A percentile compares a stretch with the other conserved stretches of the same genome.
Evolutionary conservation across 2,797 vertebrate genomes (phyloP).

Genomic region (Silurus lanzhouensis): DNA sequence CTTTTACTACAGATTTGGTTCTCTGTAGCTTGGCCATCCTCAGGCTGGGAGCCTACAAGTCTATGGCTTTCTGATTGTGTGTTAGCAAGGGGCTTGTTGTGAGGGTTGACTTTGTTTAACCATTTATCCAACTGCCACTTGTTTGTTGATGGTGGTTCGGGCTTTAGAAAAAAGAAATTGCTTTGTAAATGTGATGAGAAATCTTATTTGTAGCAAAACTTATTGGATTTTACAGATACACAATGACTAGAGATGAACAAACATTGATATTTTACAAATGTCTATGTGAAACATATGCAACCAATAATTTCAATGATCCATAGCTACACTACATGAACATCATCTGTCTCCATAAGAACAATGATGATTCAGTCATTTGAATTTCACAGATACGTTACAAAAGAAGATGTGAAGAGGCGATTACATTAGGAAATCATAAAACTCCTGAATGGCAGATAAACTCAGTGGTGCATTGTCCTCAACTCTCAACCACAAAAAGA

Average conservation of each 20-base stretch:
- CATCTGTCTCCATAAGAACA: slow-evolving; percentile 50
- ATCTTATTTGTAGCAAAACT: not conserved
- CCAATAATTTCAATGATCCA: slow-evolving; percentile 40
- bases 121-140: slow-evolving; percentile 98
- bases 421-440: slow-evolving; percentile 56
- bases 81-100: slow-evolving; percentile 89
- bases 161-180: slow-evolving; percentile 71
- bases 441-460: slow-evolving; percentile 52
- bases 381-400: slow-evolving; percentile 51
- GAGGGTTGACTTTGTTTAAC: slow-evolving; percentile 95
- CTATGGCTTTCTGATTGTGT: slow-evolving; percentile 84
- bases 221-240: not conserved
- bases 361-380: slow-evolving; percentile 59
- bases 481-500: slow-evolving; percentile 21
- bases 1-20: slow-evolving; percentile 79
- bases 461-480: slow-evolving; percentile 41
- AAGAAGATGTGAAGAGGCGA: slow-evolving; percentile 42
- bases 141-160: slow-evolving; percentile 92
- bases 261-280: not conserved
- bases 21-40: slow-evolving; percentile 76
- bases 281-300: slow-evolving; percentile 29
- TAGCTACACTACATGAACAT: slow-evolving; percentile 13
- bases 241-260: not conserved
- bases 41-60: slow-evolving; percentile 72
- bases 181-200: not conserved